These are phyloP conservation scores for Tympanoctomys barrerae DNA, from an alignment of 2,797 vertebrate species.

Conservation along the genomic window DNA sequence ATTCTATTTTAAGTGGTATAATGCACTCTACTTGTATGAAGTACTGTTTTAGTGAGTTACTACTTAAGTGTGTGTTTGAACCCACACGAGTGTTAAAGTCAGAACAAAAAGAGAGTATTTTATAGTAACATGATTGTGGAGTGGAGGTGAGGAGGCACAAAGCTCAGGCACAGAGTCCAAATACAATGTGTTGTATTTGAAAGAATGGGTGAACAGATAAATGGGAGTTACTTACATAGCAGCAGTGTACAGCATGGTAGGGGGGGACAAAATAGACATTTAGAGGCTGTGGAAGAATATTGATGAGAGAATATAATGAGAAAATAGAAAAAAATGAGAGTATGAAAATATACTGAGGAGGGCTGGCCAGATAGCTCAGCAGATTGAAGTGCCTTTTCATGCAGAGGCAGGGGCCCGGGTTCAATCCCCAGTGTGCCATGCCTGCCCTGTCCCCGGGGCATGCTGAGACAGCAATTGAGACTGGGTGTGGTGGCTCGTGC, in stretches of 20 bases:
- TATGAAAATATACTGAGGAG: neutral
- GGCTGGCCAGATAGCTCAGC: too few species aligned
- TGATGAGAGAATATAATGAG: neutral
- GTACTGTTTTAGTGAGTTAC: neutral
- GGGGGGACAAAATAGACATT: neutral
- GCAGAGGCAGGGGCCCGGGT: too few species aligned
- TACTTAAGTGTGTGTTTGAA: neutral
- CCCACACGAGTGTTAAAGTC: neutral
- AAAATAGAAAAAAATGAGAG: constrained; percentile 18
- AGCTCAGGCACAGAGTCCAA: neutral
- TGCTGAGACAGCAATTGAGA: too few species aligned
- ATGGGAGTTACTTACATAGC: neutral
- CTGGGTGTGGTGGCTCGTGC: too few species aligned
- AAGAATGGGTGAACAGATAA: constrained; percentile 1
- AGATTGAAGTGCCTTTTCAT: too few species aligned
- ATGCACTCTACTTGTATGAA: neutral
- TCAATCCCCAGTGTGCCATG: too few species aligned
- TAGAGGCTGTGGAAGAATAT: neutral
- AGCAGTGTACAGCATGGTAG: neutral
- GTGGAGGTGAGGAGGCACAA: neutral
- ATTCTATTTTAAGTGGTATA: neutral
- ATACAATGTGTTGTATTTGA: neutral
- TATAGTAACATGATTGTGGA: neutral
- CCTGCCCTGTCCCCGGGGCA: too few species aligned
- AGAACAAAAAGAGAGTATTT: neutral